Conservation (phyloP, 2,113 vertebrate genomes). For the Meriones unguiculatus region DNA sequence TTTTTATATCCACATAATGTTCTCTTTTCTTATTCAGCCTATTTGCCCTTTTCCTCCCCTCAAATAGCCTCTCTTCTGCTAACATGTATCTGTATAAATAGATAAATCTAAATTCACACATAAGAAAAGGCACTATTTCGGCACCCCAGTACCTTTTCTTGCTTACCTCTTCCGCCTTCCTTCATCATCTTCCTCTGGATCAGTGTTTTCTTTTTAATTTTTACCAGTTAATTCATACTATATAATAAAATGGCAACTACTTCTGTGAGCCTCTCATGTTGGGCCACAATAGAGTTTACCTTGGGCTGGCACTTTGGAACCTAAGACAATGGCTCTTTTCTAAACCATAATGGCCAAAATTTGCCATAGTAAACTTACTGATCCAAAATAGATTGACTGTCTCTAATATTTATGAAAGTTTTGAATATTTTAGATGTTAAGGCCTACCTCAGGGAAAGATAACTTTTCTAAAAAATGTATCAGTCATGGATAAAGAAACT, state of each 20-base stretch:
- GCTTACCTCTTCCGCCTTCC: neutral
- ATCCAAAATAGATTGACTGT: neutral
- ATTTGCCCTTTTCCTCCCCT: no score
- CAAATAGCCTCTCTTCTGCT: neutral
- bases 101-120: neutral
- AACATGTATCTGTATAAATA: neutral
- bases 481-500: constrained; percentile 34
- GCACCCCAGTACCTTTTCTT: neutral
- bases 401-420: constrained; percentile 45
- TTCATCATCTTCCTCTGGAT: neutral
- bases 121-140: neutral
- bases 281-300: neutral
- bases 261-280: neutral
- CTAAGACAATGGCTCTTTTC: neutral
- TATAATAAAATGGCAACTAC: neutral
- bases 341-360: neutral
- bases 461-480: neutral
- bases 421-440: constrained; percentile 50
- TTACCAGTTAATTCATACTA: neutral
- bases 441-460: neutral
- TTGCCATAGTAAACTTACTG: neutral
- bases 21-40: neutral
- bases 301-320: neutral
- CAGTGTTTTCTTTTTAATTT: neutral
- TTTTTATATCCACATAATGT: neutral